Base-by-base conservation (phyloP, 2,888 invertebrate species). In the Auanema sp. region DNA sequence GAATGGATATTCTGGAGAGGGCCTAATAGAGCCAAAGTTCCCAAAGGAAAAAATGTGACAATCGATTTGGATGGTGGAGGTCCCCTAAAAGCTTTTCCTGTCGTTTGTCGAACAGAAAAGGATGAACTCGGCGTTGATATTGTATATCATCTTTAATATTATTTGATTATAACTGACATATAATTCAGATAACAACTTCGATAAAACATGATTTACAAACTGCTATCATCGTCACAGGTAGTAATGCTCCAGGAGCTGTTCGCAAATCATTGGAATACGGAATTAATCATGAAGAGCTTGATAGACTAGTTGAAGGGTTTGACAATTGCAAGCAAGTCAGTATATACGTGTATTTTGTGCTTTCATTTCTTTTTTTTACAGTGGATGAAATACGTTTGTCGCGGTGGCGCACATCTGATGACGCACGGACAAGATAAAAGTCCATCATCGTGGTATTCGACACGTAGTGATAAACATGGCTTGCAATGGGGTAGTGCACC, bases 11-110 rank as follows among this genome's bases (percentile, higher is more conserved):
- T 65, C 52, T 54, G 66, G 6, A 62, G 69, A 24, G 68, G 69
- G 14, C 66, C 64, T 42, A 52, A 33, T 6, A 64, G 64, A 25
- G 63, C 53, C 21, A 66, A 64, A 25, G 64, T 68, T 14, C 43
- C 67, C 18, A 64, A 64, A 57, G 69, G 68, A 56, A 44, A 68
- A 23, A 75, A 74, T 42, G 72, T 80, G 11, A 68, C 73, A 12
- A 76, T 81, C n/a, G 81, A 81, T 63, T 52, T 81, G n/a, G 81
- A 81, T 57, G 81, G 81, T 8, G 80, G 81, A 12, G 78, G 77
- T 16, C 66, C 76, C 14, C 64, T 81, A 60, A 59, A 59, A 10
- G 72, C 79, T 5, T 72, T 81, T 51, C 63, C 65, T 54, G 79
- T 81, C 11, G 66, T 69, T 12, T 81, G 81, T 47, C 55, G 63